phyloP scores from a whole-genome alignment of 2,888 invertebrate genomes.

The Lissonota sp. region DNA sequence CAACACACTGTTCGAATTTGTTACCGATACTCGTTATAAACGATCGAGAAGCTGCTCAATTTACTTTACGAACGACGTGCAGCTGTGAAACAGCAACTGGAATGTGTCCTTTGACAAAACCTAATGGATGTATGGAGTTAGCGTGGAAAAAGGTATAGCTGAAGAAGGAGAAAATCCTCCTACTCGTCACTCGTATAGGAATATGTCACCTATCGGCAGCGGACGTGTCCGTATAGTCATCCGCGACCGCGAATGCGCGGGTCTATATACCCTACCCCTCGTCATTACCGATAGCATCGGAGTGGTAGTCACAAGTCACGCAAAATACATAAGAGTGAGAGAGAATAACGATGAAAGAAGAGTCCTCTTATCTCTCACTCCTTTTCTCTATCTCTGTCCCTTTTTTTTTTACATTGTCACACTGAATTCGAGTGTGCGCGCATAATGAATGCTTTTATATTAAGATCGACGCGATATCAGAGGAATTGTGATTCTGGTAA shows the following conservation, averaged over 20 bases:
- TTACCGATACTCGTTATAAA: background rate
- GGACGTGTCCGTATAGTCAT: conserved; percentile 47
- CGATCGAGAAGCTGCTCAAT: background rate
- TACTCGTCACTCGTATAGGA: background rate
- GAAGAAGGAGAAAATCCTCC: conserved; percentile 44
- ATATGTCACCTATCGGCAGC: conserved; percentile 43
- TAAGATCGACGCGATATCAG: no score
- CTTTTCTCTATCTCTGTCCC: no score
- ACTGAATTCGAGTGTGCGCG: no score
- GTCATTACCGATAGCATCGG: conserved; percentile 56
- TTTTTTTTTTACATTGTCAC: no score
- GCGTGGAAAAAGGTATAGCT: conserved; percentile 6
- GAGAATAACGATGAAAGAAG: no score
- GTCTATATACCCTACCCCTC: conserved; percentile 29
- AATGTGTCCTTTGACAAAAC: background rate
- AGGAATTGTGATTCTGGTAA: no score
- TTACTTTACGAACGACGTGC: background rate
- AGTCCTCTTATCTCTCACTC: background rate
- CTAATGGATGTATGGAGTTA: conserved; percentile 32
- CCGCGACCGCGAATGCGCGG: conserved; percentile 26
- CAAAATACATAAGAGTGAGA: conserved; percentile 15
- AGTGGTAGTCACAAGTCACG: conserved; percentile 54
- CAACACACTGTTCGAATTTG: background rate
- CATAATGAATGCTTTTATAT: no score
- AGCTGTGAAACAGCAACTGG: conserved; percentile 35